Evolutionary conservation across 2,888 invertebrate species (phyloP).

Genomic region (Spisula solida): DNA sequence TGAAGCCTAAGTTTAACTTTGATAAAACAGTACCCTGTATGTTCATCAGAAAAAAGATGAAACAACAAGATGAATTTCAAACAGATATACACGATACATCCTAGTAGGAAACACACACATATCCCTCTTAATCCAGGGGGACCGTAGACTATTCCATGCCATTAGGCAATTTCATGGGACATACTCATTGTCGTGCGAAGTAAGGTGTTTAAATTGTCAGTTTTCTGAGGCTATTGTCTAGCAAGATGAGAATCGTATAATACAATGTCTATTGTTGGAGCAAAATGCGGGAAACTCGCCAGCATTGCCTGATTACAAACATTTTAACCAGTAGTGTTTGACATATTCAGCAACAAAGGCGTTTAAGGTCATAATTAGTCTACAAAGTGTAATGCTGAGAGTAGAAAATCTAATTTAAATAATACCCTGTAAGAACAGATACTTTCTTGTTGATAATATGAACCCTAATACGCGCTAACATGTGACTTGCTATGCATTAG

Average conservation of each 20-base stretch:
- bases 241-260: background rate
- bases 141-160: no score
- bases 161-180: background rate
- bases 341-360: conserved; percentile 1
- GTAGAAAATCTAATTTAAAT: background rate
- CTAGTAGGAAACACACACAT: no score
- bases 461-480: no score
- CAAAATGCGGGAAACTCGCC: background rate
- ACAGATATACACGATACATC: no score
- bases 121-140: no score
- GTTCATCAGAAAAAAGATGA: no score
- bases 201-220: background rate
- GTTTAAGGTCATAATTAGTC: conserved; percentile 17
- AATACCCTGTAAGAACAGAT: no score
- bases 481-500: no score
- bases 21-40: no score
- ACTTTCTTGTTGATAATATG: no score
- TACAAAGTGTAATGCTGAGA: background rate
- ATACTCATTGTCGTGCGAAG: background rate
- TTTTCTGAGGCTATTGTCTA: background rate
- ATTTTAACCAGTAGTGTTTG: background rate
- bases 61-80: no score
- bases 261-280: background rate
- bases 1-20: no score
- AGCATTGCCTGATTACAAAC: conserved; percentile 4